Percentiles rank a stretch among this genome's conserved stretches.
Evolutionary conservation across 2,797 vertebrate species (phyloP).

Genomic region (Rallus crepitans): DNA sequence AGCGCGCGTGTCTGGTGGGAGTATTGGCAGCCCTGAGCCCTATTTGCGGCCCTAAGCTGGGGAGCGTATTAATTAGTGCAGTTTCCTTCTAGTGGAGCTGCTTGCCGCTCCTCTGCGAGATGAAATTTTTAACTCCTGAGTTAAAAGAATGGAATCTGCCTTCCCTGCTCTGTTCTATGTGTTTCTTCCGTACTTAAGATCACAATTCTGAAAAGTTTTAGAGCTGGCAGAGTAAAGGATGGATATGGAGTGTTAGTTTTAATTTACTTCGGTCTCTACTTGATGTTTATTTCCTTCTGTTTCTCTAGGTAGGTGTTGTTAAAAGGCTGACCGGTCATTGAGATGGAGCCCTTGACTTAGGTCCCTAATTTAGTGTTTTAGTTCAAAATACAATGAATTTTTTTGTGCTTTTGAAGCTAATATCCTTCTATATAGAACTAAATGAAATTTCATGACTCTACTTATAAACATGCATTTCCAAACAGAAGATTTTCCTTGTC

Average conservation of each 20-base stretch:
- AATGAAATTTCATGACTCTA: neutral
- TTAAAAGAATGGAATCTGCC: neutral
- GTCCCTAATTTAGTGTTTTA: neutral
- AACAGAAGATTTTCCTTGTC: neutral
- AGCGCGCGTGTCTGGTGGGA: neutral
- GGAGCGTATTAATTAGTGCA: neutral
- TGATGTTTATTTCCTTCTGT: neutral
- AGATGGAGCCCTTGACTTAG: neutral
- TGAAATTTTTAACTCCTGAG: neutral
- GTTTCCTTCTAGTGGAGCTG: neutral
- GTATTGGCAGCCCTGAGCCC: neutral
- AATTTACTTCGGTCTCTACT: neutral
- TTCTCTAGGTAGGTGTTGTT: neutral
- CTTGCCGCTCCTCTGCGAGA: neutral
- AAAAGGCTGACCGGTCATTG: neutral
- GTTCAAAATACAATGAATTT: neutral
- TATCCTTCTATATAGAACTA: neutral
- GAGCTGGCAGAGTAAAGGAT: neutral
- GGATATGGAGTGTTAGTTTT: neutral
- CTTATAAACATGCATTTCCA: neutral
- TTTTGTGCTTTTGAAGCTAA: neutral
- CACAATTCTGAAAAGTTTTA: rapidly evolving
- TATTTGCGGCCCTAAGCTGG: neutral
- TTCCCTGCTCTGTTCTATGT: neutral
- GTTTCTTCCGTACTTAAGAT: rapidly evolving